A percentile compares a stretch with the other conserved stretches of the same genome.
phyloP scores from a whole-genome alignment of 2,113 vertebrate genomes.

The Malurus melanocephalus region DNA sequence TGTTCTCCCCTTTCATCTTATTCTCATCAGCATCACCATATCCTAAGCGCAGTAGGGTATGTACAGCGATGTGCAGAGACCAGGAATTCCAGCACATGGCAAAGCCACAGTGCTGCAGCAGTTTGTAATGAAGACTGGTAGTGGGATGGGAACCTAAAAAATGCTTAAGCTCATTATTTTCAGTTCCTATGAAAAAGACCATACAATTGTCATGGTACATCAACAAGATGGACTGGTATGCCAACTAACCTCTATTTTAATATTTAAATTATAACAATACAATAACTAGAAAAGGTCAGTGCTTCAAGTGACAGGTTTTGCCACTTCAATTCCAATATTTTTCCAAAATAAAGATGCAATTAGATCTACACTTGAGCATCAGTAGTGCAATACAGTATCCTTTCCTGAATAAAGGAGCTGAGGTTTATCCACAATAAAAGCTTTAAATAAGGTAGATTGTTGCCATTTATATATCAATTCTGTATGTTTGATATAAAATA shows the following conservation, averaged over 20 bases:
- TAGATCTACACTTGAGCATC: constrained; percentile 71
- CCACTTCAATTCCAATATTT: constrained; percentile 66
- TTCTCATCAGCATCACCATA: constrained; percentile 25
- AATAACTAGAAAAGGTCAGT: constrained; percentile 76
- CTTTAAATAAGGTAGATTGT: constrained; percentile 75
- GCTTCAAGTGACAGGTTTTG: constrained; percentile 61
- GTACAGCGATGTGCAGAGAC: constrained; percentile 18
- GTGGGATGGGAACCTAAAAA: constrained; percentile 16
- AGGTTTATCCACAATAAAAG: constrained; percentile 75
- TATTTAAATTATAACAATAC: constrained; percentile 75
- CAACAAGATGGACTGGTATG: constrained; percentile 64
- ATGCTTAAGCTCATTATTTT: not conserved
- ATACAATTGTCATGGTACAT: constrained; percentile 56
- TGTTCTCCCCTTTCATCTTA: not conserved
- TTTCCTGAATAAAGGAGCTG: constrained; percentile 73
- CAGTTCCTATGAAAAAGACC: constrained; percentile 41
- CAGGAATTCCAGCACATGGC: not conserved
- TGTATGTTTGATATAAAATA: constrained; percentile 72
- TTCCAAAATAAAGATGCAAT: constrained; percentile 71
- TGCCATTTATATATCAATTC: constrained; percentile 67
- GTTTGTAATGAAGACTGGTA: not conserved
- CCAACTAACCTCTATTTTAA: constrained; percentile 72
- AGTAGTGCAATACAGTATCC: constrained; percentile 73
- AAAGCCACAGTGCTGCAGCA: not conserved
- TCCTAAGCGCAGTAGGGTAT: not conserved